phyloP scores from a whole-genome alignment of 2,888 invertebrate genomes.

The Bedellia somnulentella region DNA sequence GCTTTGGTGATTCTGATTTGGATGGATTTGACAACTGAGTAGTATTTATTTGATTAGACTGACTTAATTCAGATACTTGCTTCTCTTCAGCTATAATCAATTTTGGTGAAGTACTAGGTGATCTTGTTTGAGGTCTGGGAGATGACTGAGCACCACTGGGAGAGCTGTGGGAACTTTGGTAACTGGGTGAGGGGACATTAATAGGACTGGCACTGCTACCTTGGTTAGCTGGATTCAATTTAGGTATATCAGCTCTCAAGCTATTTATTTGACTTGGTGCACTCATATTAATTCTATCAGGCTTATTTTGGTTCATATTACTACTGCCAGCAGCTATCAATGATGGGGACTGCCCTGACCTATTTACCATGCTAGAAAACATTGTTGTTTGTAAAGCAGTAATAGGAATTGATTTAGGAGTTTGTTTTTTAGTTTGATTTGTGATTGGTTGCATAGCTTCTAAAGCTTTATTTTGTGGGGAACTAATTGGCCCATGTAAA shows the following conservation, averaged over 20 bases:
- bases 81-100: constrained; percentile 55
- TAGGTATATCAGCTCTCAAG: constrained; percentile 25
- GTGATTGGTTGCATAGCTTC: constrained; percentile 58
- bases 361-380: constrained; percentile 28
- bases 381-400: constrained; percentile 29
- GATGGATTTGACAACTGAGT: constrained; percentile 29
- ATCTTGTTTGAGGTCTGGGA: constrained; percentile 47
- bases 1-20: constrained; percentile 30
- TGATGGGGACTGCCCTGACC: too few species aligned
- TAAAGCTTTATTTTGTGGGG: constrained; percentile 46
- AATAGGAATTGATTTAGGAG: constrained; percentile 26
- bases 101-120: constrained; percentile 54
- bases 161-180: constrained; percentile 26
- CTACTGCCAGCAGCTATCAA: constrained; percentile 20
- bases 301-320: constrained; percentile 29
- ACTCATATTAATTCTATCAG: constrained; percentile 22
- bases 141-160: constrained; percentile 31
- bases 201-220: constrained; percentile 19
- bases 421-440: constrained; percentile 52
- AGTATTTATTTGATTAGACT: constrained; percentile 44
- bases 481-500: constrained; percentile 35
- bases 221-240: constrained; percentile 24
- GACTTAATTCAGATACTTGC: constrained; percentile 36
- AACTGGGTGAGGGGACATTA: constrained; percentile 24
- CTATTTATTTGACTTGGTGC: constrained; percentile 17